Conservation (phyloP, 2,113 vertebrate genomes). For the Stigmatopora argus region DNA sequence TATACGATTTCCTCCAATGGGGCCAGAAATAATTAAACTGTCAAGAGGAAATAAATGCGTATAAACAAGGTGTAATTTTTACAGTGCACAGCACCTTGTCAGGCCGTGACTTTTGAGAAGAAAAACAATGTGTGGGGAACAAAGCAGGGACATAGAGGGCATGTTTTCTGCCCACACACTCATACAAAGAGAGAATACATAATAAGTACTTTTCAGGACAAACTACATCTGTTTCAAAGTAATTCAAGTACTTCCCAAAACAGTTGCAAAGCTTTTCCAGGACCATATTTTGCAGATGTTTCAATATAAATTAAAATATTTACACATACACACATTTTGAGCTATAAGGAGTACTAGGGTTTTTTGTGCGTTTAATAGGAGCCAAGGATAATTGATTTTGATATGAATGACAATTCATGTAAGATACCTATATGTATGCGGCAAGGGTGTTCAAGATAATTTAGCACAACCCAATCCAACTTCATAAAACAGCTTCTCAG, state of each 20-base stretch:
- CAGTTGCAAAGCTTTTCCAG: neutral
- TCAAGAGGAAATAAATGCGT: conserved; percentile 69
- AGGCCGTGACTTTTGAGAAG: conserved; percentile 61
- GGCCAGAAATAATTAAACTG: conserved; percentile 72
- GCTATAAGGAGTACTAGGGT: too few relatives aligned
- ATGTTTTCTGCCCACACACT: conserved; percentile 25
- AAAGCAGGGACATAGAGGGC: conserved; percentile 61
- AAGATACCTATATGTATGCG: too few relatives aligned
- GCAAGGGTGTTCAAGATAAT: too few relatives aligned
- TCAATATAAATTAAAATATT: neutral
- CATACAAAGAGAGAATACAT: conserved; percentile 8
- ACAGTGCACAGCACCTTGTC: conserved; percentile 68
- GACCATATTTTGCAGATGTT: neutral
- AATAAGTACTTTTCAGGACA: neutral
- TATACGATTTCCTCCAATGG: conserved; percentile 65
- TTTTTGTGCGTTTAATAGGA: too few relatives aligned
- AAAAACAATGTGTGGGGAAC: conserved; percentile 63
- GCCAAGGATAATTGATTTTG: too few relatives aligned
- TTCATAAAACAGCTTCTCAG: too few relatives aligned
- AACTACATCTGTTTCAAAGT: neutral
- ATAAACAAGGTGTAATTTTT: conserved; percentile 71
- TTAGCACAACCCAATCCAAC: too few relatives aligned
- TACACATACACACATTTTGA: too few relatives aligned
- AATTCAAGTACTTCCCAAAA: neutral
- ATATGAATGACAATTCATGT: too few relatives aligned